phyloP scores from a whole-genome alignment of 2,888 invertebrate species.

The Eulithis testata region DNA sequence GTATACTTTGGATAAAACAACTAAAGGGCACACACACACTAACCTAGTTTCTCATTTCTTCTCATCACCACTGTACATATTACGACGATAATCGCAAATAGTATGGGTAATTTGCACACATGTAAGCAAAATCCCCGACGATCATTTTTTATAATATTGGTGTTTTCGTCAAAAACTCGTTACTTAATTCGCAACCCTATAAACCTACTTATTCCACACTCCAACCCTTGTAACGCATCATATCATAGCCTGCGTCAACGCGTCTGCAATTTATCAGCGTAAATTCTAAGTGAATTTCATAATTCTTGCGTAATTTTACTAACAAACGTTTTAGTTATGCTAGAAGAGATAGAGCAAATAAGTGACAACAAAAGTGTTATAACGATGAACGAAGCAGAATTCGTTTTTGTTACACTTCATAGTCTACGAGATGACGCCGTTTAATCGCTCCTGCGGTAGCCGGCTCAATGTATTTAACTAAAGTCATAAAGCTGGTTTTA shows the following conservation, averaged over 20 bases:
- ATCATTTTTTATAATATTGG: slow-evolving; percentile 10
- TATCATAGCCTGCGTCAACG: slow-evolving; percentile 14
- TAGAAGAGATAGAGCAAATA: slow-evolving; percentile 7
- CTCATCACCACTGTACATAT: slow-evolving; percentile 27
- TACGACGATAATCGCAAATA: slow-evolving; percentile 10
- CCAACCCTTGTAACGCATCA: slow-evolving; percentile 9
- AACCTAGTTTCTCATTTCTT: slow-evolving; percentile 34
- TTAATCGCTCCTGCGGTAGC: slow-evolving; percentile 4
- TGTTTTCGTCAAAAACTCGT: slow-evolving; percentile 7
- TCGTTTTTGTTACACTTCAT: background rate
- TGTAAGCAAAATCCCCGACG: background rate
- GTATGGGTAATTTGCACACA: background rate
- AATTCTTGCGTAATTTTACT: slow-evolving; percentile 14
- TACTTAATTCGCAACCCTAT: slow-evolving; percentile 2
- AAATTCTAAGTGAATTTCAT: slow-evolving; percentile 9
- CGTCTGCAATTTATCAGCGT: background rate
- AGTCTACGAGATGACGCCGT: background rate
- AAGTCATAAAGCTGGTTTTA: slow-evolving; percentile 2
- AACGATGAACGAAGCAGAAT: slow-evolving; percentile 6
- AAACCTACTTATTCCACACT: slow-evolving; percentile 13
- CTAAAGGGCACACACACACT: slow-evolving; percentile 27
- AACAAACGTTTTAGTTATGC: slow-evolving; percentile 2
- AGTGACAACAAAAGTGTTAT: slow-evolving; percentile 1
- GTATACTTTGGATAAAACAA: slow-evolving; percentile 27
- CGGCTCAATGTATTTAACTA: slow-evolving; percentile 1